Conservation (phyloP, 2,888 invertebrate genomes). For the Leucophora obtusa region DNA sequence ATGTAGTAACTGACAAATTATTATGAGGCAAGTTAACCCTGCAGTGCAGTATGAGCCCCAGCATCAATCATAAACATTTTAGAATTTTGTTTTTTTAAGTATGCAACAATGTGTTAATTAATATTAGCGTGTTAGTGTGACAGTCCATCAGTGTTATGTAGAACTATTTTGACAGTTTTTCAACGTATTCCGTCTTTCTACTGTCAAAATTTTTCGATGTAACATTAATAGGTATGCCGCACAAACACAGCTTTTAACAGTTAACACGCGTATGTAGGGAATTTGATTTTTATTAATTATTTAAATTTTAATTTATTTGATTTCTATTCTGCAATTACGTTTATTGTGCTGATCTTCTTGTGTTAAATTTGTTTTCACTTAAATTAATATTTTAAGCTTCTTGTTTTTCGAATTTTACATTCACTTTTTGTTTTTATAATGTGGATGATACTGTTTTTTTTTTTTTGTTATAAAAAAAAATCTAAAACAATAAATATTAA, state of each 20-base stretch:
- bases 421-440: not conserved
- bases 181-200: no score
- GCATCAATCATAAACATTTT: no score
- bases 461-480: not conserved
- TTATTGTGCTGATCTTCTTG: conserved; percentile 8
- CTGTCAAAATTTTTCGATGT: no score
- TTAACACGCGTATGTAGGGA: not conserved
- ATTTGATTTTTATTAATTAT: not conserved
- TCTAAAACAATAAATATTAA: not conserved
- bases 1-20: no score
- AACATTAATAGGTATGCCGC: no score
- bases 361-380: not conserved
- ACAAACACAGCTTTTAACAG: no score
- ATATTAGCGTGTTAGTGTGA: no score
- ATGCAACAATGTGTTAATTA: conserved; percentile 5
- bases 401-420: not conserved
- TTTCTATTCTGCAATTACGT: conserved; percentile 35
- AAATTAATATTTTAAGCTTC: not conserved
- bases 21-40: no score
- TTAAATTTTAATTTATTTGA: conserved; percentile 3
- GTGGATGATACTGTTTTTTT: not conserved
- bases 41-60: no score
- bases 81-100: no score
- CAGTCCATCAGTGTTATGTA: no score
- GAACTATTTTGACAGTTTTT: no score